Percentiles rank a stretch among this genome's conserved stretches.
These are phyloP conservation scores for Tetragonisca angustula DNA, from an alignment of 2,888 invertebrate species.

Conservation along the genomic window DNA sequence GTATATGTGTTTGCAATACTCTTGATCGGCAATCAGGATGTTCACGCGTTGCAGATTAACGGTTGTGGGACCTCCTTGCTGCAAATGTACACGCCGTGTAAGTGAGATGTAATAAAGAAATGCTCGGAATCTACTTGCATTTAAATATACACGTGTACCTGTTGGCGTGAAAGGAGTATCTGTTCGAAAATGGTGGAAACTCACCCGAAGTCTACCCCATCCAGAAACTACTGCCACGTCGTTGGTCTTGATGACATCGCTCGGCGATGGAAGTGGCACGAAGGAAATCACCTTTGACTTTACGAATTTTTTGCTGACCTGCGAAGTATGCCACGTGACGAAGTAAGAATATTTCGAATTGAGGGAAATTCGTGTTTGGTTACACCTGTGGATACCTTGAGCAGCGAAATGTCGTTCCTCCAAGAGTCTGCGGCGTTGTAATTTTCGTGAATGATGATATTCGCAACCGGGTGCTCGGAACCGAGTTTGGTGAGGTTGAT, in stretches of 20 bases:
- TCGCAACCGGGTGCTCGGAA: slow-evolving; percentile 21
- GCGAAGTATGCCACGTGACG: background rate
- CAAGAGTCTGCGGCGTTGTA: slow-evolving; percentile 62
- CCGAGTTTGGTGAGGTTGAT: slow-evolving; percentile 4
- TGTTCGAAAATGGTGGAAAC: background rate
- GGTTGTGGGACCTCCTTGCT: slow-evolving; percentile 72
- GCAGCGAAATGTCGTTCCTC: slow-evolving; percentile 75
- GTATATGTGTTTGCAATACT: slow-evolving; percentile 82
- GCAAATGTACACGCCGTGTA: slow-evolving; percentile 12
- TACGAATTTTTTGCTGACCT: slow-evolving; percentile 55
- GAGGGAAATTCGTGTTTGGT: background rate
- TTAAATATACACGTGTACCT: too few relatives aligned
- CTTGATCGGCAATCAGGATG: slow-evolving; percentile 85
- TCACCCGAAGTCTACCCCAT: slow-evolving; percentile 78
- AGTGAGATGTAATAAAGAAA: too few relatives aligned
- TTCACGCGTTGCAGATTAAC: slow-evolving; percentile 85
- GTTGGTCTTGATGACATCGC: slow-evolving; percentile 56
- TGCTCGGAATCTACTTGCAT: too few relatives aligned
- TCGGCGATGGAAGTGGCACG: slow-evolving; percentile 83
- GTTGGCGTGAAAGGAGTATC: background rate
- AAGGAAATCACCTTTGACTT: slow-evolving; percentile 67
- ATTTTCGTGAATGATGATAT: slow-evolving; percentile 50
- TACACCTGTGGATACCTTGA: slow-evolving; percentile 67
- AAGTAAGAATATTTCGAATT: background rate
- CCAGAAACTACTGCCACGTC: slow-evolving; percentile 74